Base-by-base conservation (phyloP, 2,797 vertebrate species). In the Chloroceryle amazona region DNA sequence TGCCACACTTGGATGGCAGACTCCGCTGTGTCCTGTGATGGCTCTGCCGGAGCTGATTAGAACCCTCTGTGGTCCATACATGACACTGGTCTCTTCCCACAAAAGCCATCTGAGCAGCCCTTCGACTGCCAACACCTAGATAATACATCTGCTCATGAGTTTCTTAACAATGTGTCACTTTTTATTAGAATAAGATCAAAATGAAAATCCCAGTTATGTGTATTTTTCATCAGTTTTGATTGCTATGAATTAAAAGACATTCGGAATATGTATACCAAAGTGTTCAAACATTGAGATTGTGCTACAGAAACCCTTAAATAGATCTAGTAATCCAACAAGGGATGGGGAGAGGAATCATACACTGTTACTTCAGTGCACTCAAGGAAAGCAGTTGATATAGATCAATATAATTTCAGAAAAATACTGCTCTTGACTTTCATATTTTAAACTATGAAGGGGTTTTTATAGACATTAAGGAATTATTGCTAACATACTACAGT, bases 11-110 rank as follows among this genome's bases (percentile, higher is more conserved):
- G 60, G 29, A 66, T 71, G 47, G 22, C 8, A 35, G 41, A 15
- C 41, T 75, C 23, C 65, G 37, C 62, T 73, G 46, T 80, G 75
- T 55, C 31, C 29, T 80, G 31, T 2, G 1, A 13, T 60, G 71
- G 12, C 1, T 29, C 58, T 71, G 8, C 26, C 25, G 15, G 46
- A 57, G 28, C 37, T 25, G 20, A 14, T 19, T 41, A 25, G 49
- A 86, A 68, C 22, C 4, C 0, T 33, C 31, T 46, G 31, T 78
- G 44, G 15, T 73, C 66, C 21, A 13, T 16, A 29, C 0, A 0
- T 41, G 10, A 49, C 22, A 82, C 41, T 52, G 29, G 9, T 60
- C 17, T 80, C 11, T 57, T 26, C 15, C 10, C 11, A 11, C 12
- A 44, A 31, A 41, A 6, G 18, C 28, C n/a, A 19, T 35, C 20